Evolutionary conservation across 2,797 vertebrate species (phyloP).

Genomic region (Buphagus erythrorhynchus): DNA sequence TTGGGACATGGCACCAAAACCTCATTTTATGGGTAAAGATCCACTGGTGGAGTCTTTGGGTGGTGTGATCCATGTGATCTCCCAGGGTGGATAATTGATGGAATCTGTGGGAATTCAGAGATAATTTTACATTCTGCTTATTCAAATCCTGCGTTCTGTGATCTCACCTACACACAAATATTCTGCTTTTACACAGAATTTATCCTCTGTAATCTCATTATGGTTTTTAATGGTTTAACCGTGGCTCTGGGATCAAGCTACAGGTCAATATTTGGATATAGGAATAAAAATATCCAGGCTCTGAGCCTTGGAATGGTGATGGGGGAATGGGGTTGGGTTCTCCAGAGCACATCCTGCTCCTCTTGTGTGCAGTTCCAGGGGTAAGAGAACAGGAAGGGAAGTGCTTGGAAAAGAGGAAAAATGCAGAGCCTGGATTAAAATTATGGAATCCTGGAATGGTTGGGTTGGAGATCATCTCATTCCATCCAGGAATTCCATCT

Average conservation of each 20-base stretch:
- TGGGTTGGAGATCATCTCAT: not conserved
- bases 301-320: not conserved
- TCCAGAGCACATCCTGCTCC: not conserved
- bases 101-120: accelerated
- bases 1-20: accelerated
- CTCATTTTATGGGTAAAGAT: accelerated
- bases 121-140: not conserved
- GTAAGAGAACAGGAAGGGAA: not conserved
- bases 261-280: not conserved
- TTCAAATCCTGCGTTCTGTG: not conserved
- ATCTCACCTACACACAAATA: not conserved
- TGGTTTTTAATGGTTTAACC: not conserved
- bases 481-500: not conserved
- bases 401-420: not conserved
- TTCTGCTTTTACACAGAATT: not conserved
- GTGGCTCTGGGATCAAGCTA: not conserved
- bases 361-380: not conserved
- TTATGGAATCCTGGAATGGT: not conserved
- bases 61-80: accelerated
- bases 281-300: not conserved
- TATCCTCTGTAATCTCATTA: not conserved
- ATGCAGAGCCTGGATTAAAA: accelerated
- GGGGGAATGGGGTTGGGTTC: not conserved
- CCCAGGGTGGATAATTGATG: not conserved
- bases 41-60: accelerated